Percentiles rank a stretch among this genome's conserved stretches.
Conservation (phyloP, 2,888 invertebrate species). For the Scelioninae gen. 2 region DNA sequence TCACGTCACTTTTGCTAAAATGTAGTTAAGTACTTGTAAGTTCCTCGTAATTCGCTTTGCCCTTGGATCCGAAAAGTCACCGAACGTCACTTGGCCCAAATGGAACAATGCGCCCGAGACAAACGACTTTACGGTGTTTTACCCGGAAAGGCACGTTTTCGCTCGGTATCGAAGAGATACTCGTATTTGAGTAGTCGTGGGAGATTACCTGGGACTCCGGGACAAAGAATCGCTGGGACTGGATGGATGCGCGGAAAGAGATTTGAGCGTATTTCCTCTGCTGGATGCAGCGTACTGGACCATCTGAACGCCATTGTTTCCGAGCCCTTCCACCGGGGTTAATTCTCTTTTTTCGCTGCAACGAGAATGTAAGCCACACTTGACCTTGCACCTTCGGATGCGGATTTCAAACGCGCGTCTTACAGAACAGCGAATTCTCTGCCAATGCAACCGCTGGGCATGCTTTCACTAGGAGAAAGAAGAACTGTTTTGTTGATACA, state of each 20-base stretch:
- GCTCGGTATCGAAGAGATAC: too few species aligned
- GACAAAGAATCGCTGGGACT: conserved; percentile 69
- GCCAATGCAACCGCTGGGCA: too few species aligned
- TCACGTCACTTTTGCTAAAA: too few species aligned
- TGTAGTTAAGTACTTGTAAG: too few species aligned
- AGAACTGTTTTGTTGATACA: too few species aligned
- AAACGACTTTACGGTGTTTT: background rate
- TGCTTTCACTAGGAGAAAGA: too few species aligned
- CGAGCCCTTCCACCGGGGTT: conserved; percentile 72
- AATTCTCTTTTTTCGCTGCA: conserved; percentile 72
- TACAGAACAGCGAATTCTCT: too few species aligned
- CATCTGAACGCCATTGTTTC: conserved; percentile 78
- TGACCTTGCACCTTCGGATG: conserved; percentile 43
- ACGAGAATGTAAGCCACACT: conserved; percentile 53
- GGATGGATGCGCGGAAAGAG: conserved; percentile 77
- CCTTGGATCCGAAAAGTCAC: too few species aligned
- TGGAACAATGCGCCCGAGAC: too few species aligned
- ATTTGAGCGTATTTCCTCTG: conserved; percentile 78
- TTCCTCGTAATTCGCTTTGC: too few species aligned
- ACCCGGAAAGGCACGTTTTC: background rate
- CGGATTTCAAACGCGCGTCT: conserved; percentile 1
- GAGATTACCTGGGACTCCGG: conserved; percentile 70
- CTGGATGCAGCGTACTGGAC: conserved; percentile 80
- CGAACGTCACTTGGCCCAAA: too few species aligned
- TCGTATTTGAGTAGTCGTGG: background rate